phyloP scores from a whole-genome alignment of 2,113 vertebrate genomes.

The Nymphicus hollandicus region DNA sequence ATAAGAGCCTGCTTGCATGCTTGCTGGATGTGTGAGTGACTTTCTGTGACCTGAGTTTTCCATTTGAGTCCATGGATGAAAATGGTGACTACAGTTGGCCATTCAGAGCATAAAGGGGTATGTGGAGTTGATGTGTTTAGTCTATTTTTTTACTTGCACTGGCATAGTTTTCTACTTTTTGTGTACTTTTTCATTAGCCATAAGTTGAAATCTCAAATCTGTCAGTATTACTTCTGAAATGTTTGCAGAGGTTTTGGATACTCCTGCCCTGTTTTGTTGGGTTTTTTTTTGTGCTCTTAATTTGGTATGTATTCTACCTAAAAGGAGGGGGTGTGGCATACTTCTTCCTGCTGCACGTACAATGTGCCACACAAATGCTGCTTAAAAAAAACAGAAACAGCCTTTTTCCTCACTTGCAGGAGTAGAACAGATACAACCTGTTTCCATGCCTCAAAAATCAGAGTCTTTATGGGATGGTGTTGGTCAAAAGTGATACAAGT shows the following conservation, averaged over 20 bases:
- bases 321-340: not conserved
- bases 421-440: not conserved
- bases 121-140: not conserved
- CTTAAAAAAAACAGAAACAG: not conserved
- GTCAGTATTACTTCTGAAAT: not conserved
- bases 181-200: not conserved
- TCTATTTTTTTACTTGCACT: not conserved
- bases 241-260: not conserved
- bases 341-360: not conserved
- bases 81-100: not conserved
- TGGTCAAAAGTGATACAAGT: not conserved
- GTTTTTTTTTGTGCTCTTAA: not conserved
- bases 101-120: not conserved
- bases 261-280: not conserved
- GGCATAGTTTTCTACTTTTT: not conserved
- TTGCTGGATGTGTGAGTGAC: fast-evolving
- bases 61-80: not conserved
- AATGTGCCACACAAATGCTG: not conserved
- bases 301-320: not conserved
- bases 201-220: not conserved
- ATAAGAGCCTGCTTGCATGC: not conserved
- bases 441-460: not conserved
- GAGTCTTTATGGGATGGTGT: not conserved
- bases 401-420: not conserved
- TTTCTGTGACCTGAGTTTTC: not conserved